Evolutionary conservation across 2,113 vertebrate species (phyloP).

Genomic region (Catagonus wagneri): DNA sequence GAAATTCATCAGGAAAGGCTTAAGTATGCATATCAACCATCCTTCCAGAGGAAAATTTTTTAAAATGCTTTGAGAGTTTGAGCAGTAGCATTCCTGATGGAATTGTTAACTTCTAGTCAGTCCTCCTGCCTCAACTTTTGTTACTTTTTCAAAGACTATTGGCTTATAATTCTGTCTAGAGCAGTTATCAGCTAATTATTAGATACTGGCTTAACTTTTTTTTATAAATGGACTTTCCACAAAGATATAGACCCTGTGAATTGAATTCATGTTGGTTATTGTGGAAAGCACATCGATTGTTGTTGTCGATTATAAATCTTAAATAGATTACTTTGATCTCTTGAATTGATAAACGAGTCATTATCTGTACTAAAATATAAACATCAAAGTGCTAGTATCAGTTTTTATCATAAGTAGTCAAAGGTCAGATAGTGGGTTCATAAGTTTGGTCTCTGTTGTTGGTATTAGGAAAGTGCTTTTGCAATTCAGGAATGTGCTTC

Average conservation of each 20-base stretch:
- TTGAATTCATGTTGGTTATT: slow-evolving; percentile 39
- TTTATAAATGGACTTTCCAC: slow-evolving; percentile 5
- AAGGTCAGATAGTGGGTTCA: slow-evolving; percentile 46
- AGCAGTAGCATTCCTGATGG: background rate
- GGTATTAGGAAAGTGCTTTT: slow-evolving; percentile 56
- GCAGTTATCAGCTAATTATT: slow-evolving; percentile 48
- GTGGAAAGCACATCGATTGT: background rate
- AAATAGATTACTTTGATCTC: slow-evolving; percentile 6
- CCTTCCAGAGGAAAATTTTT: background rate
- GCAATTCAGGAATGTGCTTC: background rate
- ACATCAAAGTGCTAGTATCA: background rate
- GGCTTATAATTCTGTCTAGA: slow-evolving; percentile 10
- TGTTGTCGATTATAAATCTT: slow-evolving; percentile 34
- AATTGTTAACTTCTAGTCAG: background rate
- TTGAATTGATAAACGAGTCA: slow-evolving; percentile 29
- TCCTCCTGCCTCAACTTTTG: background rate
- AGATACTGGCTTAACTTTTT: slow-evolving; percentile 39
- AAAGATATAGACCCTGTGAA: slow-evolving; percentile 11
- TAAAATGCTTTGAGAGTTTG: background rate
- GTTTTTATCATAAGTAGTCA: slow-evolving; percentile 28
- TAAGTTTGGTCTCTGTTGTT: slow-evolving; percentile 48
- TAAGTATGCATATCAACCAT: background rate
- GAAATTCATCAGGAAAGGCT: slow-evolving; percentile 13
- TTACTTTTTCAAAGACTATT: slow-evolving; percentile 43
- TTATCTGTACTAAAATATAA: slow-evolving; percentile 20